Base-by-base conservation (phyloP, 2,888 invertebrate species). In the Linnaemya vulpina region DNA sequence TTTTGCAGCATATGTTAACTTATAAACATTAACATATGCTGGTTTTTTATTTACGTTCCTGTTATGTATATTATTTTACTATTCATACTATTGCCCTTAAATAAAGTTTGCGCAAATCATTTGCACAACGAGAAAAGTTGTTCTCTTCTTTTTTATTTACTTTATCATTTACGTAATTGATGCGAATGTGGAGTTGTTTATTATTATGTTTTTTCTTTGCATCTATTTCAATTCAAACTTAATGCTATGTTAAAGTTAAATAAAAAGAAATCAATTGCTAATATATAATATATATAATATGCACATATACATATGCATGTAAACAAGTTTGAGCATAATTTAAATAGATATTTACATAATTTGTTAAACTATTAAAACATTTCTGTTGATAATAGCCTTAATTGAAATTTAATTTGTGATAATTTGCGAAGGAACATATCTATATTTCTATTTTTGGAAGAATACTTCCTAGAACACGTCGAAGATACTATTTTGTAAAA, bases 101-200 rank as follows among this genome's bases (percentile, higher is more conserved):
- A 78, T 35, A 4, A 46, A 58, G 22, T 74, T 60, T 71, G n/a
- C 40, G 53, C 63, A 71, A 70, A 71, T 78, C 62, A 63, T 35
- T 78, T 70, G 70, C 46, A 51, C 17, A 22, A n/a, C n/a, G n/a
- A n/a, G n/a, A n/a, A n/a, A n/a, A 15, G 17, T 53, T 25, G n/a
- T 20, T 17, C 10, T 25, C 35, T 58, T 15, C 22, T 10, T 10
- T n/a, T 30, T 62, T 38, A 11, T 63, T 58, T 51, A 53, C 38
- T 51, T 60, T 46, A 35, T 9, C 20, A 51, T 20, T 51, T 43
- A 73, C 17, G 38, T 20, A 62, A 25, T 25, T 65, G 15, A 25
- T 51, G 15, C 40, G 35, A 55, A 7, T 20, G 65, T 20, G 15
- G n/a, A 35, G 35, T 55, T 58, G 25, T 65, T 62, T 30, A 25